Evolutionary conservation across 2,888 invertebrate species (phyloP).

Genomic region (Drosophila subsilvestris): DNA sequence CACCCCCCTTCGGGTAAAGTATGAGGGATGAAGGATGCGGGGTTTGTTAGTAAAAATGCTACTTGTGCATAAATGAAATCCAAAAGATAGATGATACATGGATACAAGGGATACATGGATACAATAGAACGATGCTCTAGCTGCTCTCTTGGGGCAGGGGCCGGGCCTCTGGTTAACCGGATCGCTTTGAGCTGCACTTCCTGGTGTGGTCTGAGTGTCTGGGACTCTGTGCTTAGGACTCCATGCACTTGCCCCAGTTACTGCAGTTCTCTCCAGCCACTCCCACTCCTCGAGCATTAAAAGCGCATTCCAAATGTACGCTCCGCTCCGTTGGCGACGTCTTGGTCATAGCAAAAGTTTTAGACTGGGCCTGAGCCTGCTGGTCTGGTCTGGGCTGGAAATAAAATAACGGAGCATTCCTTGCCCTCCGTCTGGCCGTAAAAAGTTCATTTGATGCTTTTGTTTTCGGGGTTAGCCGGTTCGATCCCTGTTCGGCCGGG

Average conservation of each 20-base stretch:
- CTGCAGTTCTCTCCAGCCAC: no score
- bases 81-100: slow-evolving; percentile 60
- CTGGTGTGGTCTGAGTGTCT: slow-evolving; percentile 11
- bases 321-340: slow-evolving; percentile 12
- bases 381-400: slow-evolving; percentile 4
- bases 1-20: neutral
- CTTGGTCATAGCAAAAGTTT: neutral
- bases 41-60: slow-evolving; percentile 57
- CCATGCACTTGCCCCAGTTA: neutral
- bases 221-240: no score
- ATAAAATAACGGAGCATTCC: slow-evolving; percentile 13
- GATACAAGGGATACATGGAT: slow-evolving; percentile 12
- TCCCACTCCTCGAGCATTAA: slow-evolving; percentile 39
- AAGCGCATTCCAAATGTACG: slow-evolving; percentile 55
- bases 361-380: neutral
- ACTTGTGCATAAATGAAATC: slow-evolving; percentile 75
- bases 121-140: neutral
- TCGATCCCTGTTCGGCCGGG: slow-evolving; percentile 11
- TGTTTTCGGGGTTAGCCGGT: slow-evolving; percentile 27
- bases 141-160: neutral
- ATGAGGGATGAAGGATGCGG: neutral
- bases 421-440: neutral
- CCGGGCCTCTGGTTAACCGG: neutral
- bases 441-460: slow-evolving; percentile 18
- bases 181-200: slow-evolving; percentile 11